Base-by-base conservation (phyloP, 2,113 vertebrate species). In the Phainopepla nitens region DNA sequence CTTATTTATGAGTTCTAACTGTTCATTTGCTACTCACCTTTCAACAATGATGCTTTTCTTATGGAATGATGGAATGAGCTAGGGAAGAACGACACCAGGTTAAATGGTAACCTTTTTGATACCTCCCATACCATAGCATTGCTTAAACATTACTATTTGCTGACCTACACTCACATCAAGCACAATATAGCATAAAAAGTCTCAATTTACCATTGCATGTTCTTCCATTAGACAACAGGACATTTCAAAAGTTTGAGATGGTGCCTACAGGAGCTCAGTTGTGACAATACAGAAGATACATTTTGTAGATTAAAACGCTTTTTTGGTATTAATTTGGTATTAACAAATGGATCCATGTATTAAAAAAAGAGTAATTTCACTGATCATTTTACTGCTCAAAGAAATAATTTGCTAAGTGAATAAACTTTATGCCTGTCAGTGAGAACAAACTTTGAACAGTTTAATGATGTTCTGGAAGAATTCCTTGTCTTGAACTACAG, bases 341-440 rank as follows among this genome's bases (percentile, higher is more conserved):
- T 69, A 95, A 94, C 96, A 97, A 97, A 95, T 77, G 45, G 91
- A 92, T 77, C 56, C n/a, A 42, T 69, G 28, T 64, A 96, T 88
- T 87, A 21, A 87, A 95, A 95, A 95, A 91, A n/a, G 7, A 77
- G 6, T 69, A 58, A 81, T 87, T 96, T 97, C 93, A 77, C 77
- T 97, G 94, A 96, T 95, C 86, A 96, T 96, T 96, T 96, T 95
- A 83, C 66, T 97, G 92, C 97, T 97, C 93, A 98, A 98, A 97
- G 86, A 96, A 97, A 93, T 97, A 3, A 97, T 96, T 96, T 97
- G 73, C 77, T 95, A 96, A 97, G 87, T 94, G 95, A 93, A 97
- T 93, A 94, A 97, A 96, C 96, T 97, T 94, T 66, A 81, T 85
- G 75, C 62, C 95, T 97, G 96, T 96, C 68, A 83, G 64, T 89